Evolutionary conservation across 2,888 invertebrate species (phyloP).

Genomic region (Drosophila fulvimacula): DNA sequence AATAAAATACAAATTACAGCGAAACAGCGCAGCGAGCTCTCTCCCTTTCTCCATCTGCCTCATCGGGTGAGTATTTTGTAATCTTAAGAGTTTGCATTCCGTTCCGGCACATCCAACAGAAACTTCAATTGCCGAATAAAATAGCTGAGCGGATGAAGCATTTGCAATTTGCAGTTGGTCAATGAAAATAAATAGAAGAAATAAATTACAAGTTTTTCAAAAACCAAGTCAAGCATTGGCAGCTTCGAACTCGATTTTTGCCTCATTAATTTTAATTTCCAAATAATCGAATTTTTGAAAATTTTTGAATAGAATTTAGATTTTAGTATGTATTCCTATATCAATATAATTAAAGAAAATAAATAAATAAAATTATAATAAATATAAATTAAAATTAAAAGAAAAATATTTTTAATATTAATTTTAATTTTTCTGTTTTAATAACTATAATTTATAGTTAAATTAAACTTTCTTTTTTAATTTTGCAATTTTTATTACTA

Average conservation of each 20-base stretch:
- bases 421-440: too few relatives aligned
- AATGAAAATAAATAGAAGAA: background rate
- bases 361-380: too few relatives aligned
- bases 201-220: background rate
- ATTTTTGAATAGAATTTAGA: background rate
- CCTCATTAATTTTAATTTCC: background rate
- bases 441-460: too few relatives aligned
- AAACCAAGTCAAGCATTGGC: background rate
- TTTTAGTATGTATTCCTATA: background rate
- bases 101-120: background rate
- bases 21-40: background rate
- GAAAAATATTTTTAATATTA: too few relatives aligned
- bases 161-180: background rate
- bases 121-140: background rate
- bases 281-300: background rate
- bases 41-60: background rate
- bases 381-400: too few relatives aligned
- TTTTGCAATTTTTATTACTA: too few relatives aligned
- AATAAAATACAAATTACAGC: conserved; percentile 13
- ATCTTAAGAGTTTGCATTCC: background rate
- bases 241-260: background rate
- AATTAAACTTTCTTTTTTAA: too few relatives aligned
- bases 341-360: background rate
- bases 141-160: background rate
- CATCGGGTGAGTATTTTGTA: conserved; percentile 26